Conservation (phyloP, 2,888 invertebrate species). For the Hipparchia semele region DNA sequence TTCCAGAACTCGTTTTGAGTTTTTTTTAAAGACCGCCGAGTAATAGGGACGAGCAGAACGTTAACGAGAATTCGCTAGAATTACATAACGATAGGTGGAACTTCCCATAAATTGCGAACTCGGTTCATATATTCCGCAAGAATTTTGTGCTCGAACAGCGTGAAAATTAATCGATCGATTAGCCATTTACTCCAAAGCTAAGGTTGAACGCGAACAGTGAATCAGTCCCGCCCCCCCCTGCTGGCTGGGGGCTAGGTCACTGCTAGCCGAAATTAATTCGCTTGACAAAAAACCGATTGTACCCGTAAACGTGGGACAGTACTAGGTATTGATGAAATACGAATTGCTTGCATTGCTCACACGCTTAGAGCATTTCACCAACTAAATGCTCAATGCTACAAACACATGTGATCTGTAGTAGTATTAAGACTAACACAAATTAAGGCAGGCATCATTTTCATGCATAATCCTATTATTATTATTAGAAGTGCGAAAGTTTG, state of each 20-base stretch:
- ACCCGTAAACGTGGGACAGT: neutral
- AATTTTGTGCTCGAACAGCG: constrained; percentile 70
- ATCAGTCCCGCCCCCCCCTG: constrained; percentile 53
- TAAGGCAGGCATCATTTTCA: too few species aligned
- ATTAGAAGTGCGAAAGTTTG: too few species aligned
- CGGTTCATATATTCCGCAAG: constrained; percentile 57
- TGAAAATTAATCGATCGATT: constrained; percentile 80
- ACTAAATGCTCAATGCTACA: too few species aligned
- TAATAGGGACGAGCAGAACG: neutral
- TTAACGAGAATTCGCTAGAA: constrained; percentile 12
- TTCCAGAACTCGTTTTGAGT: too few species aligned
- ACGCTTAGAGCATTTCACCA: neutral
- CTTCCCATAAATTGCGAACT: constrained; percentile 46
- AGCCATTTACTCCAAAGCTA: constrained; percentile 73
- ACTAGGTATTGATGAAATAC: neutral
- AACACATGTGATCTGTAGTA: neutral
- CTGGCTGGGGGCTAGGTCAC: constrained; percentile 43
- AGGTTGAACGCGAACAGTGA: constrained; percentile 73
- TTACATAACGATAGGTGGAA: constrained; percentile 20
- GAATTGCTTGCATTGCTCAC: neutral
- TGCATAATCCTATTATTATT: too few species aligned
- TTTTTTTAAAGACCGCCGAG: too few species aligned
- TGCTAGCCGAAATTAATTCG: constrained; percentile 70
- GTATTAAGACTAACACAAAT: neutral
- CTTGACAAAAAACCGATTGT: constrained; percentile 54